A percentile compares a stretch with the other conserved stretches of the same genome.
phyloP scores from a whole-genome alignment of 1,140 invertebrate species.

The Meloidogyne chitwoodi region DNA sequence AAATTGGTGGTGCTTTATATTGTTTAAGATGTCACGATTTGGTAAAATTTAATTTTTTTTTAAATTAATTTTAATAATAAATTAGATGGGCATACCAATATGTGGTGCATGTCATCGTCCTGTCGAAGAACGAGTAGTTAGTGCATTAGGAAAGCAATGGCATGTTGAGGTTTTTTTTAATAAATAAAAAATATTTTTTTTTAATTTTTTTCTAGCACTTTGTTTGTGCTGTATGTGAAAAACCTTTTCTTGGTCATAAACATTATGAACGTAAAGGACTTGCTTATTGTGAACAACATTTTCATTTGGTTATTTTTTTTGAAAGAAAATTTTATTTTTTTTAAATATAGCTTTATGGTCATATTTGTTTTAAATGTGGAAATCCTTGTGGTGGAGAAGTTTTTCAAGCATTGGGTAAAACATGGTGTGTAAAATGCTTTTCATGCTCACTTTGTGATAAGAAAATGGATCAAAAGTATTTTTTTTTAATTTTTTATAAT shows the following conservation, averaged over 20 bases:
- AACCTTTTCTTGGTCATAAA: slow-evolving; percentile 94
- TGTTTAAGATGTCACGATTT: slow-evolving; percentile 90
- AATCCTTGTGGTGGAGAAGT: slow-evolving; percentile 94
- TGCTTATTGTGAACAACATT: slow-evolving; percentile 98
- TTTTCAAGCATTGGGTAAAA: slow-evolving; percentile 94
- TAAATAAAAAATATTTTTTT: background rate
- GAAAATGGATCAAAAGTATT: slow-evolving; percentile 88
- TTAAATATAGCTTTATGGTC: slow-evolving; percentile 82
- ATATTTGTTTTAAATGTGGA: slow-evolving; percentile 96
- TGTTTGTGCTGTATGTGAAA: slow-evolving; percentile 98
- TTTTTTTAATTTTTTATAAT: slow-evolving; percentile 6
- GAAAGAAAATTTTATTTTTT: background rate
- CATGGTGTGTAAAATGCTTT: slow-evolving; percentile 99
- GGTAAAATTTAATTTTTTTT: background rate
- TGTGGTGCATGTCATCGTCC: slow-evolving; percentile 93
- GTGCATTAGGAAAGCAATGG: slow-evolving; percentile 97
- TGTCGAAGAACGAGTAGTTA: slow-evolving; percentile 91
- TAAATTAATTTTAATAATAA: too few relatives aligned
- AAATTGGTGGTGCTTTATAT: slow-evolving; percentile 90
- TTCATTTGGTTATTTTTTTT: slow-evolving; percentile 67
- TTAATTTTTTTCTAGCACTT: slow-evolving; percentile 73
- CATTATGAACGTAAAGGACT: slow-evolving; percentile 98
- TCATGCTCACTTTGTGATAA: slow-evolving; percentile 95
- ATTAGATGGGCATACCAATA: slow-evolving; percentile 89
- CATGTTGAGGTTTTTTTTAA: slow-evolving; percentile 78